These are phyloP conservation scores for Actenoides lindsayi DNA, from an alignment of 2,113 vertebrate species.

Conservation along the genomic window DNA sequence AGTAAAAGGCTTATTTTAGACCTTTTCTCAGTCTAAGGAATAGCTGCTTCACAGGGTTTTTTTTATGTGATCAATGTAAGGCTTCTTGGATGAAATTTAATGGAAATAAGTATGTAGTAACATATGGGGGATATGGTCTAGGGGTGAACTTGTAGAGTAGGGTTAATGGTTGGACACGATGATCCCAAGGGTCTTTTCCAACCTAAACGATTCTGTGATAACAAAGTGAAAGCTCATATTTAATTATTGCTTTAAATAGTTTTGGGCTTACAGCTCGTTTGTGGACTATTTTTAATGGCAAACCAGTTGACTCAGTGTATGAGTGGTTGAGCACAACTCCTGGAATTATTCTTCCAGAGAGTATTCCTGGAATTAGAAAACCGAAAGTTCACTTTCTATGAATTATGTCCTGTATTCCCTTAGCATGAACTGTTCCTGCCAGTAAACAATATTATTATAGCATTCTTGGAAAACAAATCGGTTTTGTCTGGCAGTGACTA, in stretches of 20 bases:
- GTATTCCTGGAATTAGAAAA: background rate
- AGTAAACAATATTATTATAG: background rate
- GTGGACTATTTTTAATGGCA: background rate
- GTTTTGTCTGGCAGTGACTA: background rate
- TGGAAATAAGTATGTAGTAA: background rate
- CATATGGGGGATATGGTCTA: no score
- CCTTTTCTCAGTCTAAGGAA: background rate
- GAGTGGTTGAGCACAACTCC: background rate
- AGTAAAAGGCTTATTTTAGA: background rate
- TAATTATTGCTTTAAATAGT: background rate
- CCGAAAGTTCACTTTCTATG: background rate
- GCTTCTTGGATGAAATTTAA: background rate
- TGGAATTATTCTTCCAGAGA: slow-evolving; percentile 19
- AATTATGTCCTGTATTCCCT: slow-evolving; percentile 1
- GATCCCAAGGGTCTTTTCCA: no score
- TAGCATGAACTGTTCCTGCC: background rate
- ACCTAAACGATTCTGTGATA: no score
- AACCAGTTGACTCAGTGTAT: background rate
- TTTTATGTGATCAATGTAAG: background rate
- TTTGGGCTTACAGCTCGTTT: background rate
- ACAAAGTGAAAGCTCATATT: no score
- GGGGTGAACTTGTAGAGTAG: no score
- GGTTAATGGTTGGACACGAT: no score
- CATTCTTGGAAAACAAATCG: slow-evolving; percentile 33
- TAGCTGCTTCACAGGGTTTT: background rate